Percentiles rank a stretch among this genome's conserved stretches.
These are phyloP conservation scores for Malurus melanocephalus DNA, from an alignment of 2,113 vertebrate genomes.

Conservation along the genomic window DNA sequence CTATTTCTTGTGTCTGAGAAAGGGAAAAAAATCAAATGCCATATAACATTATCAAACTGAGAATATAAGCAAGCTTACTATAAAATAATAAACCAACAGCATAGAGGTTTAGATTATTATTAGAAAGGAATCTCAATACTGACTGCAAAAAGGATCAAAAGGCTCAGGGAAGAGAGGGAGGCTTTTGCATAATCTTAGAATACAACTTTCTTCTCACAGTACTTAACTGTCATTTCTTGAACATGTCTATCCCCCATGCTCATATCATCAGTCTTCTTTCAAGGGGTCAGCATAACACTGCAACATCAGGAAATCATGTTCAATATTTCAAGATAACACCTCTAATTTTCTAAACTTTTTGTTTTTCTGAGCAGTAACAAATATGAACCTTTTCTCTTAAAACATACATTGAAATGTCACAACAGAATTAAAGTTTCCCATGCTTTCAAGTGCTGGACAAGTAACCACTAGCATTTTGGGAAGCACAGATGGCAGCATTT, in stretches of 20 bases:
- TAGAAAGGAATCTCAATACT: neutral
- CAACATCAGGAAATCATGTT: neutral
- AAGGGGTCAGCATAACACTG: neutral
- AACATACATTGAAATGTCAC: neutral
- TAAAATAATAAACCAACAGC: neutral
- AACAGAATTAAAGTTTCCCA: neutral
- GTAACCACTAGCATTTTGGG: neutral
- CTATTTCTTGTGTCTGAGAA: neutral
- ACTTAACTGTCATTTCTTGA: neutral
- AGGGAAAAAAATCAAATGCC: neutral
- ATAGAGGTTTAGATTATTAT: neutral
- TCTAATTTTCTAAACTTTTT: neutral
- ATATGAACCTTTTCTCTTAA: neutral
- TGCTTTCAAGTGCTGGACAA: neutral
- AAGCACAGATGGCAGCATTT: rapidly evolving
- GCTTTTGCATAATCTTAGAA: neutral
- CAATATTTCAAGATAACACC: neutral
- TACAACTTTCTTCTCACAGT: neutral
- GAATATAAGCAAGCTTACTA: neutral
- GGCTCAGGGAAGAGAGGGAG: neutral
- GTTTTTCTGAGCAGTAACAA: neutral
- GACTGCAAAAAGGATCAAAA: neutral
- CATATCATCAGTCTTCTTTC: neutral
- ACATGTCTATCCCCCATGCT: neutral
- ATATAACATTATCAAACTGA: neutral